These are phyloP conservation scores for Macrotus californicus DNA, from an alignment of 2,113 vertebrate species.

Conservation along the genomic window DNA sequence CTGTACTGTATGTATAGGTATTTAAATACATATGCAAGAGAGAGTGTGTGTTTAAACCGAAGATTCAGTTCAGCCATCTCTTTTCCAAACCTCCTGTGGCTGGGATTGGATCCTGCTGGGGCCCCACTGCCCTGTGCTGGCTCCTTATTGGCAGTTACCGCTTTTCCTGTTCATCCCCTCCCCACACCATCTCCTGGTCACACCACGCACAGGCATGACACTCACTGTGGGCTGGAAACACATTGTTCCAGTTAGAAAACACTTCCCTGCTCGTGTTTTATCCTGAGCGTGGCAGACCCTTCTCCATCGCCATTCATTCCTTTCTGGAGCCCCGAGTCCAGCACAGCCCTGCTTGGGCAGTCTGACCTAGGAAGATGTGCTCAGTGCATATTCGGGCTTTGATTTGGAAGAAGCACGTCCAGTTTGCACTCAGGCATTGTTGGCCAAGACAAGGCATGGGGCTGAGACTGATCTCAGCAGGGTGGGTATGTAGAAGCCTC, in stretches of 20 bases:
- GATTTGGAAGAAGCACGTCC: neutral
- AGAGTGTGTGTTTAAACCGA: neutral
- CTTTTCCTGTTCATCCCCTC: neutral
- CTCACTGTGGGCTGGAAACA: neutral
- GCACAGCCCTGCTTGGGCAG: neutral
- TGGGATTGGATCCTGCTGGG: neutral
- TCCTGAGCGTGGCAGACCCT: neutral
- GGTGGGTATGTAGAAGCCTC: neutral
- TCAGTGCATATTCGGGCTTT: neutral
- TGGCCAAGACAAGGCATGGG: neutral
- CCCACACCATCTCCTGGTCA: neutral
- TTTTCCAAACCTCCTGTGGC: neutral
- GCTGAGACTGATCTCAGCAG: neutral
- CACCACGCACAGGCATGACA: fast-evolving
- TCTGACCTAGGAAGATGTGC: neutral
- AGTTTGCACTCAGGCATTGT: neutral
- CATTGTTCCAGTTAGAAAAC: neutral
- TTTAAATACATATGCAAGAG: neutral
- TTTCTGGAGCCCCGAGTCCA: neutral
- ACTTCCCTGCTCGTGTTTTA: neutral
- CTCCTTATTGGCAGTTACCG: neutral
- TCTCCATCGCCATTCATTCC: neutral
- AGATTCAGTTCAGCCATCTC: neutral
- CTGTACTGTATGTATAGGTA: neutral
- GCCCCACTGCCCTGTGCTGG: fast-evolving